These are phyloP conservation scores for Dermochelys coriacea DNA, from an alignment of 2,797 vertebrate species.

Conservation along the genomic window DNA sequence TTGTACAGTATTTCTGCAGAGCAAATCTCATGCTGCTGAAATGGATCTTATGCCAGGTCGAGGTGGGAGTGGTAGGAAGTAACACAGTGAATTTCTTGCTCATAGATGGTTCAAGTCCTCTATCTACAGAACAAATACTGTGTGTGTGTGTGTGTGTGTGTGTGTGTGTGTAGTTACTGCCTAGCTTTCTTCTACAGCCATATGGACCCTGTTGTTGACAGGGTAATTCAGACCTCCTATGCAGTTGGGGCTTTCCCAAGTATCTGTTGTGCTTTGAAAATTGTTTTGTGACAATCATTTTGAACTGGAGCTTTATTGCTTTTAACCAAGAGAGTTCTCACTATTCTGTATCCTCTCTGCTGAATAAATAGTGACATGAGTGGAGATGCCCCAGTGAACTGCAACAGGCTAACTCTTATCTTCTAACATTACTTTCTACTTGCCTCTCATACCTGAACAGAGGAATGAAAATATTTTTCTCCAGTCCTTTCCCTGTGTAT, in stretches of 20 bases:
- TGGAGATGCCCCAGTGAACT: background rate
- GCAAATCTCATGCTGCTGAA: background rate
- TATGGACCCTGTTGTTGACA: background rate
- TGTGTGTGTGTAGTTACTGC: rapidly evolving
- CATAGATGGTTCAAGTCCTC: background rate
- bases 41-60: background rate
- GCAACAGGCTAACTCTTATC: background rate
- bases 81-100: background rate
- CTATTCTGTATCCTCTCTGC: background rate
- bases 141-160: rapidly evolving
- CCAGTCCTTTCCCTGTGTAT: rapidly evolving
- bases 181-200: background rate
- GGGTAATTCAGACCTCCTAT: background rate
- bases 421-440: slow-evolving; percentile 39
- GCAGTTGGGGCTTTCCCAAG: background rate
- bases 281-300: background rate
- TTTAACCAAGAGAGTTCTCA: background rate
- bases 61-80: background rate
- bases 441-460: background rate
- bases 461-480: background rate
- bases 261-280: background rate
- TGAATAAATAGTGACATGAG: background rate
- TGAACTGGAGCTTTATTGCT: background rate
- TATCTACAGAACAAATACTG: background rate
- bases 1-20: background rate